Base-by-base conservation (phyloP, 2,888 invertebrate species). In the Athripsodes cinereus region DNA sequence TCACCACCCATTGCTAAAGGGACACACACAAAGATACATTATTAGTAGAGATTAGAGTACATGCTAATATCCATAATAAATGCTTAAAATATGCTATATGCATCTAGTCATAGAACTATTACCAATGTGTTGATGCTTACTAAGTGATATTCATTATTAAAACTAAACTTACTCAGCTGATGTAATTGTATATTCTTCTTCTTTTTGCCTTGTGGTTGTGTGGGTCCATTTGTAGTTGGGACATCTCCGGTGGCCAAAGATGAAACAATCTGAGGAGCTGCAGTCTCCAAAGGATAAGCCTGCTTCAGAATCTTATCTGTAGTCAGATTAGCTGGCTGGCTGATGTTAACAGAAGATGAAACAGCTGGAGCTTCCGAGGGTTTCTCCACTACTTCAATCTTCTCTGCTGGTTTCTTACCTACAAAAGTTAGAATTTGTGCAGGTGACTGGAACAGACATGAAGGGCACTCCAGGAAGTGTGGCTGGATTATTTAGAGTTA, bases 1-100 rank as follows among this genome's bases (percentile, higher is more conserved):
- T 87, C 85, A 67, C 82, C 81, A 66, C 86, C 86, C 52, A 84
- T 84, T 21, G 86, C 86, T 82, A 72, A 67, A 67, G 68, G 35
- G 11, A 40, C 26, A 57, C 26, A 26, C 5, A 26, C 26, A 26
- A 26, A 46, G 35, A 6, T 26, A 26, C 5, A 26, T n/a, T n/a
- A n/a, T n/a, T n/a, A n/a, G n/a, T n/a, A n/a, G n/a, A n/a, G n/a
- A n/a, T n/a, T n/a, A n/a, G n/a, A n/a, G n/a, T n/a, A n/a, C n/a
- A n/a, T n/a, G n/a, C n/a, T n/a, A n/a, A n/a, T n/a, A n/a, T n/a
- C n/a, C n/a, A n/a, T n/a, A n/a, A n/a, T n/a, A n/a, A n/a, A n/a
- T n/a, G n/a, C n/a, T n/a, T n/a, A n/a, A n/a, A n/a, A n/a, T n/a
- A n/a, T n/a, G n/a, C n/a, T n/a, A n/a, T n/a, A n/a, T n/a, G n/a